phyloP scores from a whole-genome alignment of 2,797 vertebrate genomes.

The Channallabes apus region DNA sequence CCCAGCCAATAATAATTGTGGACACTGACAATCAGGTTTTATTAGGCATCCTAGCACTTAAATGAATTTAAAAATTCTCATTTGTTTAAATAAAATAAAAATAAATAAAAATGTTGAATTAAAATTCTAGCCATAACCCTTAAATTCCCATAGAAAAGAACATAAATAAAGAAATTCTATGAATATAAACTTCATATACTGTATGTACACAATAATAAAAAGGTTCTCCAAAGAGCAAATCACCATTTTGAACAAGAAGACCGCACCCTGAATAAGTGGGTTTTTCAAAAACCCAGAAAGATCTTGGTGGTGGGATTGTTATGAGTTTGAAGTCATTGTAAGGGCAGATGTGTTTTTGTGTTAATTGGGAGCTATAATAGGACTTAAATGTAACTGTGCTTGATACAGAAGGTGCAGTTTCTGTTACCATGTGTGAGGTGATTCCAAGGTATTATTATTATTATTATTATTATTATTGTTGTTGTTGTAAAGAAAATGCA shows the following conservation, averaged over 20 bases:
- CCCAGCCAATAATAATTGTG: constrained; percentile 8
- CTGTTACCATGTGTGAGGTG: background rate
- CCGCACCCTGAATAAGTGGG: no score
- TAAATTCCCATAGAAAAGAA: constrained; percentile 2
- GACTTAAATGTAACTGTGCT: background rate
- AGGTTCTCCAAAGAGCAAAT: background rate
- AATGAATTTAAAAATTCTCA: constrained; percentile 1
- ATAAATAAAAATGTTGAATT: background rate
- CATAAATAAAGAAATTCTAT: background rate
- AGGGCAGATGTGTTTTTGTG: background rate
- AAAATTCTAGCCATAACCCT: background rate
- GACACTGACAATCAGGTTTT: background rate
- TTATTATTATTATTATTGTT: background rate
- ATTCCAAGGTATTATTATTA: background rate
- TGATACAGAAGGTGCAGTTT: background rate
- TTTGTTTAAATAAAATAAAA: constrained; percentile 4
- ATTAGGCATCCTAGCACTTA: background rate
- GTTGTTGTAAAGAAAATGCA: background rate
- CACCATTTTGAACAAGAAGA: background rate
- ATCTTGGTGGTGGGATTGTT: background rate
- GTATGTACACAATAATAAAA: background rate
- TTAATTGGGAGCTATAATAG: background rate
- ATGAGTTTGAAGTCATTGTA: background rate
- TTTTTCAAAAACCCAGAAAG: background rate
- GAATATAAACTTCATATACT: background rate